phyloP scores from a whole-genome alignment of 2,113 vertebrate species.

The Melospiza melodia region DNA sequence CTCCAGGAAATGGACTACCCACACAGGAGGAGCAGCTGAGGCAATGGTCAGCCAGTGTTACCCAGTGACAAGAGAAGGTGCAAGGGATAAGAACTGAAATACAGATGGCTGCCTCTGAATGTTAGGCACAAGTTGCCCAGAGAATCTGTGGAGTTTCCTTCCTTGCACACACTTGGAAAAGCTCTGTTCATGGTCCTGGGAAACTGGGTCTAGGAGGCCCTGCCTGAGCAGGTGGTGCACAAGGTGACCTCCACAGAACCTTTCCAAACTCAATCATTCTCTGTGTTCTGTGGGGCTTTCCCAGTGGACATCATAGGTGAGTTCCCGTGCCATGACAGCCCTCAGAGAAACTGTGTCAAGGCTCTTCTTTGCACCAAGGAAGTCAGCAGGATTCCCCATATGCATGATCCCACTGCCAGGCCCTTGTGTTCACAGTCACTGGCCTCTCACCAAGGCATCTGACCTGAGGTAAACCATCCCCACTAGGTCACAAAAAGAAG shows the following conservation, averaged over 20 bases:
- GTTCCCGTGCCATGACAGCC: rapidly evolving
- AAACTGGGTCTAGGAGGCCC: not conserved
- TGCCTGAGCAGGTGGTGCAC: not conserved
- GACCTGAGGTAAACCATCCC: not conserved
- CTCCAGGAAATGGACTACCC: not conserved
- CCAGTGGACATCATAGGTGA: rapidly evolving
- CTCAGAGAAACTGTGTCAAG: not conserved
- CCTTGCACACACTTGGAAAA: not conserved
- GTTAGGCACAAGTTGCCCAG: not conserved
- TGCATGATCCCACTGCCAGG: too few relatives aligned
- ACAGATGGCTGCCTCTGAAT: not conserved
- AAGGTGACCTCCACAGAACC: not conserved
- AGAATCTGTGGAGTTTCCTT: not conserved
- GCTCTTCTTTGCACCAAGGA: not conserved
- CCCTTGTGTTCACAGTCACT: rapidly evolving
- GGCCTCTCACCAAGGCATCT: not conserved
- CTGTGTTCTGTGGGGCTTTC: not conserved
- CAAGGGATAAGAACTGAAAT: not conserved
- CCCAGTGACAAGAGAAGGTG: not conserved
- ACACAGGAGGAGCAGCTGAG: not conserved
- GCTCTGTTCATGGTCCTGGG: not conserved
- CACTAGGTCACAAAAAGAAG: not conserved
- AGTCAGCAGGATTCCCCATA: not conserved
- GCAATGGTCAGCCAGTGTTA: not conserved
- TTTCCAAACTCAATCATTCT: not conserved